phyloP scores from a whole-genome alignment of 2,888 invertebrate genomes.

The Diadegma fenestrale region DNA sequence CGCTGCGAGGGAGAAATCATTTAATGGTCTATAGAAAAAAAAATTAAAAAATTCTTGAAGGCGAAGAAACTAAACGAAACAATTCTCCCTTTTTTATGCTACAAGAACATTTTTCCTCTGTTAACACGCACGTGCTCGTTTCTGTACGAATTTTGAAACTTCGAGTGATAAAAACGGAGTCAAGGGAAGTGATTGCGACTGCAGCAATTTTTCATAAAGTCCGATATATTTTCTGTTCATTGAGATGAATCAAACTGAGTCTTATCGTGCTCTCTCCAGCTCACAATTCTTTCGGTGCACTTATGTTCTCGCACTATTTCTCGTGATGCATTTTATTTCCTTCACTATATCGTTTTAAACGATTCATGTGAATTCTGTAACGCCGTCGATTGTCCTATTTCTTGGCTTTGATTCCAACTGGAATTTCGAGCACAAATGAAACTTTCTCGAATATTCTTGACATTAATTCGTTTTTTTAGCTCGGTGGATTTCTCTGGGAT shows the following conservation, averaged over 20 bases:
- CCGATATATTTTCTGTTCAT: conserved; percentile 61
- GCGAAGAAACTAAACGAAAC: background rate
- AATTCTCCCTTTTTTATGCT: background rate
- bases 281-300: conserved; percentile 62
- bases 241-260: conserved; percentile 67
- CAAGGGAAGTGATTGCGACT: conserved; percentile 11
- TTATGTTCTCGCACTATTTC: conserved; percentile 10
- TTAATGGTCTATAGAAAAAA: background rate
- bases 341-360: background rate
- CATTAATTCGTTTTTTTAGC: background rate
- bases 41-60: background rate
- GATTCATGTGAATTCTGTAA: background rate
- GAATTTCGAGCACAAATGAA: too few relatives aligned
- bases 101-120: background rate
- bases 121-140: background rate
- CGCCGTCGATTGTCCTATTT: background rate
- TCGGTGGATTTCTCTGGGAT: background rate
- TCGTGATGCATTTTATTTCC: background rate
- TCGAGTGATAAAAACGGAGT: conserved; percentile 29
- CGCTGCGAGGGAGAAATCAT: background rate
- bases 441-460: background rate
- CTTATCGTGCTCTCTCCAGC: conserved; percentile 73
- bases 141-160: conserved; percentile 21
- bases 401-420: too few relatives aligned
- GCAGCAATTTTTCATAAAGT: conserved; percentile 41